These are phyloP conservation scores for Sarcoramphus papa DNA, from an alignment of 2,797 vertebrate genomes.

Conservation along the genomic window DNA sequence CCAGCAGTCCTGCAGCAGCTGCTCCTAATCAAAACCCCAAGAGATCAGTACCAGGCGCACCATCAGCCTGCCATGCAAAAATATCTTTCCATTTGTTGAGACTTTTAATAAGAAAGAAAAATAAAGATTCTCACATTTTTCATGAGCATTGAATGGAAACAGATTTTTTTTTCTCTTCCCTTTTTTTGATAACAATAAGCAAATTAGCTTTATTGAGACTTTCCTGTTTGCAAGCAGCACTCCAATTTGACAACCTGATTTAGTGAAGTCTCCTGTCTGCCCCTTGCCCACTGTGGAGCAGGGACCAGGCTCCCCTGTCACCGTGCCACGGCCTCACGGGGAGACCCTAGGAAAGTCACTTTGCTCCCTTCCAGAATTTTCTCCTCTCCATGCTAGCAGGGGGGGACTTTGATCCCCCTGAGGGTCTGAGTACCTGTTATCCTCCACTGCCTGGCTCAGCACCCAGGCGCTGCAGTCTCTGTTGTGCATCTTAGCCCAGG, in stretches of 20 bases:
- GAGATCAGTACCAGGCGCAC: neutral
- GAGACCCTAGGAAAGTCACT: neutral
- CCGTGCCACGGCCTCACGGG: fast-evolving
- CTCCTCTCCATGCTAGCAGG: neutral
- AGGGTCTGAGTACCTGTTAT: neutral
- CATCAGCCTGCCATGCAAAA: neutral
- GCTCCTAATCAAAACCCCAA: neutral
- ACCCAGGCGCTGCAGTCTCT: neutral
- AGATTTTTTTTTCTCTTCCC: fast-evolving
- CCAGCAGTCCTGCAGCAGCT: neutral
- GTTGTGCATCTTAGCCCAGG: neutral
- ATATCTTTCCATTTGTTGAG: neutral
- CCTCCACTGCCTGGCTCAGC: neutral
- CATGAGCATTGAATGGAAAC: neutral
- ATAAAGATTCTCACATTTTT: neutral
- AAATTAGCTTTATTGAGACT: neutral
- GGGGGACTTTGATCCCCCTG: fast-evolving
- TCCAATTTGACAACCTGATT: neutral
- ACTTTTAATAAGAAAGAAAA: neutral
- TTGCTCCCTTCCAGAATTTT: neutral
- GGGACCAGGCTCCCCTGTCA: neutral
- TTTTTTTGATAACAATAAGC: neutral
- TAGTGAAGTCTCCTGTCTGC: neutral
- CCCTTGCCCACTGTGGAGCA: neutral
- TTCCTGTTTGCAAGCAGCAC: neutral